Evolutionary conservation across 2,113 vertebrate genomes (phyloP).

Genomic region (Mastomys natalensis): DNA sequence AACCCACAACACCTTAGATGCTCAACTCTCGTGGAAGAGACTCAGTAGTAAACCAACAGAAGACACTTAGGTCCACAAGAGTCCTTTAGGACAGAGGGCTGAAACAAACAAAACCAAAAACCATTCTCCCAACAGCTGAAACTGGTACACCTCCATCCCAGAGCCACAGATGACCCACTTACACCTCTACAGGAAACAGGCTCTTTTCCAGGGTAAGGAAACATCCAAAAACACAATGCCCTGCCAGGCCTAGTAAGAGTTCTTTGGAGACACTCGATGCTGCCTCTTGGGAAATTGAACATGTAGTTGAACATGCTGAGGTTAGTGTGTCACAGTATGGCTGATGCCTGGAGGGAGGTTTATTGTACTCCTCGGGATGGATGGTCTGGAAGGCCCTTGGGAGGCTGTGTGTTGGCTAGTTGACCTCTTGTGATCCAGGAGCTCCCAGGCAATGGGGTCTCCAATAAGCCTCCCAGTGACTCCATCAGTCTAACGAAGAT

Average conservation of each 20-base stretch:
- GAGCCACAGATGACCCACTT: background rate
- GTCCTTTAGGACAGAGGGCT: background rate
- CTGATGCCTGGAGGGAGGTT: background rate
- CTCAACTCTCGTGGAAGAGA: background rate
- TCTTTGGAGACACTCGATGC: background rate
- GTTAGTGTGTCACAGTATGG: background rate
- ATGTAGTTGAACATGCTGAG: background rate
- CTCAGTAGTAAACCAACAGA: background rate
- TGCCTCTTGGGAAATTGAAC: background rate
- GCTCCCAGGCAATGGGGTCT: slow-evolving; percentile 17
- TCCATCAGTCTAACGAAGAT: slow-evolving; percentile 75
- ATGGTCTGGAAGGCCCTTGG: slow-evolving; percentile 67
- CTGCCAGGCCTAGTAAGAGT: slow-evolving; percentile 9
- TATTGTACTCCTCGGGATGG: slow-evolving; percentile 64
- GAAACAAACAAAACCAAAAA: background rate
- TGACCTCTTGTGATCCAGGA: slow-evolving; percentile 66
- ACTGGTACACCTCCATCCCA: background rate
- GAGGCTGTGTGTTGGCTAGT: background rate
- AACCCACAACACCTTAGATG: background rate
- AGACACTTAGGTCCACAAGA: background rate
- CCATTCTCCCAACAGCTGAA: background rate
- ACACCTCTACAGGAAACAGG: background rate
- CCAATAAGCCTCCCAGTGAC: slow-evolving; percentile 58
- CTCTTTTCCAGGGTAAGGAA: slow-evolving; percentile 8
- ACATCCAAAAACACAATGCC: background rate